phyloP scores from a whole-genome alignment of 2,888 invertebrate genomes.

The Mimas tiliae region DNA sequence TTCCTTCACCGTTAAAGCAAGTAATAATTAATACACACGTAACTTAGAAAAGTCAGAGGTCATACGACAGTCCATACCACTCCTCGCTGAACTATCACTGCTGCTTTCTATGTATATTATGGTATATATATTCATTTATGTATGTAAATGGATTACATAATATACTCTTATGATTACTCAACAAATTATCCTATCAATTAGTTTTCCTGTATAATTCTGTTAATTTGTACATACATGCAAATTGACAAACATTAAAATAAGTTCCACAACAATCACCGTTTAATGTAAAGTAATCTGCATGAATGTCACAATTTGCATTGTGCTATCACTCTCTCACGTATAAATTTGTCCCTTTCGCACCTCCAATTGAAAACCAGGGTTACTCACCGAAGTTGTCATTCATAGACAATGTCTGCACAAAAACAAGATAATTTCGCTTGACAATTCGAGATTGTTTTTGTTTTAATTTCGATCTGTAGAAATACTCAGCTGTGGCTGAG shows the following conservation, averaged over 20 bases:
- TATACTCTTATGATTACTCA: no score
- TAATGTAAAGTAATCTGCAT: conserved; percentile 9
- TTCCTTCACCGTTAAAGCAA: no score
- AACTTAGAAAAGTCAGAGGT: no score
- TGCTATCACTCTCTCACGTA: neutral
- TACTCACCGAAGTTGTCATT: neutral
- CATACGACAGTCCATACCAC: no score
- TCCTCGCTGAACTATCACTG: no score
- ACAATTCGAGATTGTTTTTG: conserved; percentile 9
- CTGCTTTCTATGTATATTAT: no score
- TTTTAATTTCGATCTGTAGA: conserved; percentile 5
- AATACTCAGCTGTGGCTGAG: neutral
- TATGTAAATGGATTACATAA: no score
- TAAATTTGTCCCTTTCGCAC: neutral
- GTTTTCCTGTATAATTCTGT: neutral
- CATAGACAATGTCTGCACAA: conserved; percentile 13
- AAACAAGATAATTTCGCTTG: conserved; percentile 13
- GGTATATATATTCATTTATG: no score
- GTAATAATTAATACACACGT: no score
- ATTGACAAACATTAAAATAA: conserved; percentile 4
- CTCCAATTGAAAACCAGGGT: neutral
- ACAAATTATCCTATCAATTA: no score
- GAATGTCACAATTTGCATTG: conserved; percentile 8
- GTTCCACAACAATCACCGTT: neutral
- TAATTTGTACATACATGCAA: neutral